These are phyloP conservation scores for Ailurus styani DNA, from an alignment of 2,113 vertebrate genomes.

Conservation along the genomic window DNA sequence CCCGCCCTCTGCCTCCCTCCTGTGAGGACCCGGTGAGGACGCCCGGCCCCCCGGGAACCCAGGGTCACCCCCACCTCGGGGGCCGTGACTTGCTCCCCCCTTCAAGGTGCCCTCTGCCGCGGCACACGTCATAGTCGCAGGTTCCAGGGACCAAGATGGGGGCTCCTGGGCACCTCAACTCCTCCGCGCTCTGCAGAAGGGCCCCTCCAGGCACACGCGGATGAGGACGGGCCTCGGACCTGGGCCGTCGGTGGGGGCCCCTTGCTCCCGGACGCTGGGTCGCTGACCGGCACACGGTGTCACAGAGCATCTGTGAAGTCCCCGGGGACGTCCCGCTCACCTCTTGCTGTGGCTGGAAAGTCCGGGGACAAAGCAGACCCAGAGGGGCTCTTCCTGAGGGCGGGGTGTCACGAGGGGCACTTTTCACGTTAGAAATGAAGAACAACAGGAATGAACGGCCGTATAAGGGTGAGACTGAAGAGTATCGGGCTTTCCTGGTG, in stretches of 20 bases:
- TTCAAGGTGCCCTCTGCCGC: not conserved
- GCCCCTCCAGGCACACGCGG: rapidly evolving
- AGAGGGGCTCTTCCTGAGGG: not conserved
- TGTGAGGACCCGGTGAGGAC: not conserved
- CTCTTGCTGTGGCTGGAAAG: no score
- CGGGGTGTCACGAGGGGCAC: no score
- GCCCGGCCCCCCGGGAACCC: rapidly evolving
- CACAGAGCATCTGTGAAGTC: not conserved
- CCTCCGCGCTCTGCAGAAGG: not conserved
- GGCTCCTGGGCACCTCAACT: not conserved
- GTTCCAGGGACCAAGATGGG: not conserved
- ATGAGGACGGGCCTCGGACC: not conserved
- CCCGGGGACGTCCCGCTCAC: not conserved
- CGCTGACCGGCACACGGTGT: rapidly evolving
- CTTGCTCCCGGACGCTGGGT: not conserved
- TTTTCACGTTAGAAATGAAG: not conserved
- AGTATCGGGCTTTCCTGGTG: not conserved
- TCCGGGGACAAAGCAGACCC: not conserved
- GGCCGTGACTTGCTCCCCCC: not conserved
- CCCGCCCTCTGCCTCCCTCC: not conserved
- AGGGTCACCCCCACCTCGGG: not conserved
- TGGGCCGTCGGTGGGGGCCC: not conserved
- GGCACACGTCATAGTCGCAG: not conserved
- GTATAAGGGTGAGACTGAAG: rapidly evolving
- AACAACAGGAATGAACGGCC: not conserved